Conservation (phyloP, 2,113 vertebrate genomes). For the Noturus placidus region DNA sequence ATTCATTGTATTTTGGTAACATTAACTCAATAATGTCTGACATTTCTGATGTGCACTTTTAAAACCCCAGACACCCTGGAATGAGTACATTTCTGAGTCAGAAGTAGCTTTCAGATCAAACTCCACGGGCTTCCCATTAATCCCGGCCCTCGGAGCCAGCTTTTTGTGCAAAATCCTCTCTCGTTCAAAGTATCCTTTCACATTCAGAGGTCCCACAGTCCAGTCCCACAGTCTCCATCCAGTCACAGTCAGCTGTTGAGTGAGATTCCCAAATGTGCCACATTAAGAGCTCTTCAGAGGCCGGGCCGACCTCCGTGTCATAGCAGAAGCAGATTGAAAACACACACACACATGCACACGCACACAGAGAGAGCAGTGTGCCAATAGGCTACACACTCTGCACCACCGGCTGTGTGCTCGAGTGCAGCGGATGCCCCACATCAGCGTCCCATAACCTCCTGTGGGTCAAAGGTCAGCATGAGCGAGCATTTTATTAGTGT, state of each 20-base stretch:
- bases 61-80: background rate
- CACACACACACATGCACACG: background rate
- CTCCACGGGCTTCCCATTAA: background rate
- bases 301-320: background rate
- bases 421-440: background rate
- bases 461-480: constrained; percentile 54
- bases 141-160: background rate
- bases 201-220: background rate
- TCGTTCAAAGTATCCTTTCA: background rate
- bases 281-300: background rate
- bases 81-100: background rate
- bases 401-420: background rate
- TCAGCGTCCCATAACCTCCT: background rate
- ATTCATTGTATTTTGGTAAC: no score
- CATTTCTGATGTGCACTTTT: background rate
- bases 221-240: no score
- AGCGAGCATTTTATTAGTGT: constrained; percentile 31
- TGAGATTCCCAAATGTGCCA: background rate
- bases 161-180: background rate
- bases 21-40: background rate
- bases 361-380: background rate
- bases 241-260: background rate
- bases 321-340: background rate
- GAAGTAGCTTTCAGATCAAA: background rate
- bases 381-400: background rate